These are phyloP conservation scores for Myrmophylax atrothorax DNA, from an alignment of 2,113 vertebrate species.

Conservation along the genomic window DNA sequence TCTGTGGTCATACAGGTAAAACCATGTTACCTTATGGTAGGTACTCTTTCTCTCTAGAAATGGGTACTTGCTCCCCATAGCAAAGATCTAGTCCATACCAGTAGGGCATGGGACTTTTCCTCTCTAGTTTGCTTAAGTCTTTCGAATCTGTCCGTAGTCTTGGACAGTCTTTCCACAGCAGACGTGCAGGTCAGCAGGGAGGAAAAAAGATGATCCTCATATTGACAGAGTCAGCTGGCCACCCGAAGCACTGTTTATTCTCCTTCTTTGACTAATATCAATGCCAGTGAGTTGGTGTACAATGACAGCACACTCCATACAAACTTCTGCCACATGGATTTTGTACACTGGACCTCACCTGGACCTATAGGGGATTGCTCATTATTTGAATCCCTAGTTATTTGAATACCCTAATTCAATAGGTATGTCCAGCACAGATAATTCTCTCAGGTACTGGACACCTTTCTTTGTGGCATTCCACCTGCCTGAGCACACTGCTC, in stretches of 20 bases:
- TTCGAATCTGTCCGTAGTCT: background rate
- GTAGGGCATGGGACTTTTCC: background rate
- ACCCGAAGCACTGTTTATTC: background rate
- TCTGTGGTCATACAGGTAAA: background rate
- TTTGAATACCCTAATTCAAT: background rate
- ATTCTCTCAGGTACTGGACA: background rate
- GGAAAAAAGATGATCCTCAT: background rate
- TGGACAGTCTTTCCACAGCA: background rate
- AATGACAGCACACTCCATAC: background rate
- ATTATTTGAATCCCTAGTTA: background rate
- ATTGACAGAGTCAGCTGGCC: background rate
- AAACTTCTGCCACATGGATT: background rate
- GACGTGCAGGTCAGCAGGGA: background rate
- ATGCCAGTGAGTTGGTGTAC: background rate
- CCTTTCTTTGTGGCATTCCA: background rate
- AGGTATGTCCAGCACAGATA: background rate
- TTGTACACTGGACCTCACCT: background rate
- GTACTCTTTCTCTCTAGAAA: background rate
- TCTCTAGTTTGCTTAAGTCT: background rate
- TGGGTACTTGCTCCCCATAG: background rate
- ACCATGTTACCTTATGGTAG: background rate
- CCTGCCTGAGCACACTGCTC: background rate
- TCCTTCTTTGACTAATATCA: background rate
- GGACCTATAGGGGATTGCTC: background rate
- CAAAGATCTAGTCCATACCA: background rate